Percentiles rank a stretch among this genome's conserved stretches.
These are phyloP conservation scores for Neocrepidodera transversa DNA, from an alignment of 2,888 invertebrate species.

Conservation along the genomic window DNA sequence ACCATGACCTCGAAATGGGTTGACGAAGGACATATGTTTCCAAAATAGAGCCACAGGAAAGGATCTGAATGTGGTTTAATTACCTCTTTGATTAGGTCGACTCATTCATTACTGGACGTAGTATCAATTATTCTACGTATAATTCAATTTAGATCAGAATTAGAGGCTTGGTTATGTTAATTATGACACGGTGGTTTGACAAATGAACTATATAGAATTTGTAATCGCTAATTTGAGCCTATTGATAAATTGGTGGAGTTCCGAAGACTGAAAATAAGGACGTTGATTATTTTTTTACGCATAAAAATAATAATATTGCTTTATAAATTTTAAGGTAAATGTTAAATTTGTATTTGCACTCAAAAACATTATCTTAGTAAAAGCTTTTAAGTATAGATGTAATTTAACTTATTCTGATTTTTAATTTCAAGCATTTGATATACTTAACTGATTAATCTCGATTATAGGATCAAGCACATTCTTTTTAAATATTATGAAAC, in stretches of 20 bases:
- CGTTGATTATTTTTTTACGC: too few relatives aligned
- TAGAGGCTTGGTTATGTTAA: conserved; percentile 54
- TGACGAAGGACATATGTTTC: conserved; percentile 1
- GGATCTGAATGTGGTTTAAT: conserved; percentile 26
- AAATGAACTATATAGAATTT: conserved; percentile 42
- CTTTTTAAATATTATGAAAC: too few relatives aligned
- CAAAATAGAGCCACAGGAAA: conserved; percentile 19
- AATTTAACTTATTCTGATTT: too few relatives aligned
- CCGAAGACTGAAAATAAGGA: too few relatives aligned
- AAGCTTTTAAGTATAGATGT: too few relatives aligned
- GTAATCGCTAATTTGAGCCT: conserved; percentile 31
- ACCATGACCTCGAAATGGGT: background rate
- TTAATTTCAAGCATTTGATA: too few relatives aligned
- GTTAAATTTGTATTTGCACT: too few relatives aligned
- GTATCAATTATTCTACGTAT: conserved; percentile 49
- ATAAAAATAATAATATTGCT: too few relatives aligned
- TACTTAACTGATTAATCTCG: too few relatives aligned
- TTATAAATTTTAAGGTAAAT: too few relatives aligned
- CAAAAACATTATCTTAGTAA: too few relatives aligned
- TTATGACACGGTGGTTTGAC: conserved; percentile 46
- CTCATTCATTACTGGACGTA: conserved; percentile 34
- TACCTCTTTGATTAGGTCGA: conserved; percentile 30
- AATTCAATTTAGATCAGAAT: conserved; percentile 50
- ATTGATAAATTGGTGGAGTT: conserved; percentile 35
- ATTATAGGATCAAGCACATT: too few relatives aligned